Conservation (phyloP, 1,140 invertebrate genomes). For the Trichonephila inaurata region DNA sequence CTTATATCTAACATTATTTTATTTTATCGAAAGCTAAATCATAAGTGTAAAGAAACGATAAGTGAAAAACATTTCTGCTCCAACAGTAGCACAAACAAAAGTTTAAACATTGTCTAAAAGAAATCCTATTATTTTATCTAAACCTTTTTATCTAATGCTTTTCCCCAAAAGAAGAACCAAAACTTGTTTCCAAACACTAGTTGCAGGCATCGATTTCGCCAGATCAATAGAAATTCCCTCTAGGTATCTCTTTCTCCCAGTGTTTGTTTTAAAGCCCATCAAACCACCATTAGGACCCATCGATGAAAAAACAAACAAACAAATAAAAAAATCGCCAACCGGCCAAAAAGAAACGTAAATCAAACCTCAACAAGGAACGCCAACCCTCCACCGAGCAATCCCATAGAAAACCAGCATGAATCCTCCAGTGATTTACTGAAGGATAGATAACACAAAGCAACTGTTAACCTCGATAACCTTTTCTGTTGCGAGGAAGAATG, state of each 20-base stretch:
- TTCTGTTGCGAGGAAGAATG: background rate
- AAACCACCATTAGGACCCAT: slow-evolving; percentile 23
- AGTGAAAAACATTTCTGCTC: no score
- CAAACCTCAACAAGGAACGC: background rate
- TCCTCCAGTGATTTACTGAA: slow-evolving; percentile 48
- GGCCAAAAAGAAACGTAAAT: background rate
- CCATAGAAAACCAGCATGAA: background rate
- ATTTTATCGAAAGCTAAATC: no score
- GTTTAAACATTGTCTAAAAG: no score
- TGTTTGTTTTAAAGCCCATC: slow-evolving; percentile 44
- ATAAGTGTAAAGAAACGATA: no score
- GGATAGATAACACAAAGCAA: slow-evolving; percentile 45
- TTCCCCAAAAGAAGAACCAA: no score
- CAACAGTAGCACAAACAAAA: no score
- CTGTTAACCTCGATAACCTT: slow-evolving; percentile 64
- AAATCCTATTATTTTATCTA: no score
- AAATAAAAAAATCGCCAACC: background rate
- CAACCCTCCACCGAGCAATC: background rate
- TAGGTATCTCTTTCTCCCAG: background rate
- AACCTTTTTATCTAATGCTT: no score
- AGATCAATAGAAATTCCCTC: background rate
- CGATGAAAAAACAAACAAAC: slow-evolving; percentile 27
- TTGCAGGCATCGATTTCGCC: background rate
- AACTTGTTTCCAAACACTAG: background rate
- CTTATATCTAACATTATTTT: no score